Evolutionary conservation across 1,140 invertebrate species (phyloP).

Genomic region (Piezodorus guildinii): DNA sequence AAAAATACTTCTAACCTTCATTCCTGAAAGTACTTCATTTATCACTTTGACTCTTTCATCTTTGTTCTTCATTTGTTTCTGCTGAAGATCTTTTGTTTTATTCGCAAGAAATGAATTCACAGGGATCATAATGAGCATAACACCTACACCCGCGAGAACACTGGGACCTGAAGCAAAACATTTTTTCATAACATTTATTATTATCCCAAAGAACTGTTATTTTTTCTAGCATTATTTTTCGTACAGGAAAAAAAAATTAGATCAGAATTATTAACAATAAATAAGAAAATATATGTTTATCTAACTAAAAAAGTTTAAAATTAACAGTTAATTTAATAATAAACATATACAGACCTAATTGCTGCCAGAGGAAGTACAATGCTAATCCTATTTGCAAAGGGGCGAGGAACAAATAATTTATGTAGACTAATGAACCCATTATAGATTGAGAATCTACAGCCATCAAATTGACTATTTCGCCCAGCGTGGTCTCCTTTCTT

Average conservation of each 20-base stretch:
- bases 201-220: no score
- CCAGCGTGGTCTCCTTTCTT: conserved; percentile 68
- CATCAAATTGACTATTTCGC: conserved; percentile 56
- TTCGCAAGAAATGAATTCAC: conserved; percentile 80
- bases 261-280: not conserved
- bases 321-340: no score
- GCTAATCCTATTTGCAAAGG: conserved; percentile 45
- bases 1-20: conserved; percentile 53
- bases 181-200: no score
- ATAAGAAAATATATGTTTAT: no score
- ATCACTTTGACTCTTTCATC: conserved; percentile 86
- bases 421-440: conserved; percentile 39
- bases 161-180: conserved; percentile 48
- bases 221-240: not conserved
- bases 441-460: conserved; percentile 42
- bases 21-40: conserved; percentile 89
- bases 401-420: conserved; percentile 50
- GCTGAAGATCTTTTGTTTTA: conserved; percentile 68
- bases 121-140: conserved; percentile 86
- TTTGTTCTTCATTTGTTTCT: conserved; percentile 82
- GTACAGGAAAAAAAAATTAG: not conserved
- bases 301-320: no score
- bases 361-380: conserved; percentile 44
- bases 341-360: conserved; percentile 26
- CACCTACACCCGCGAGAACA: conserved; percentile 76